Percentiles rank a stretch among this genome's conserved stretches.
These are phyloP conservation scores for Ianthella basta DNA, from an alignment of 37 sponge, comb jelly and placozoan genomes.

Conservation along the genomic window DNA sequence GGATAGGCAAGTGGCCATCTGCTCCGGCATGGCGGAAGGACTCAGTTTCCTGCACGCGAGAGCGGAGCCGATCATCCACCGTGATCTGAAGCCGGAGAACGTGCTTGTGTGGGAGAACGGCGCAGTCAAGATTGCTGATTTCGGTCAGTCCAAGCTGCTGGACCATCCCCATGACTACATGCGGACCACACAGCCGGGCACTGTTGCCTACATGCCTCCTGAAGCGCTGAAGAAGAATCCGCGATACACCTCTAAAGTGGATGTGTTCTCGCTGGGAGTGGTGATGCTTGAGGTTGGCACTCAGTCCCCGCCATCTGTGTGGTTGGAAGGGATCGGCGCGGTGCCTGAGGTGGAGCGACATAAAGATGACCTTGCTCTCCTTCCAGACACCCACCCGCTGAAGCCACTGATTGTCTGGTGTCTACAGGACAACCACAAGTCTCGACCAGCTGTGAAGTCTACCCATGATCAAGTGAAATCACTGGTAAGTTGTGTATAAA, in stretches of 20 bases:
- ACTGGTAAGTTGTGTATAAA: too few relatives aligned
- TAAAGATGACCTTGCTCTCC: neutral
- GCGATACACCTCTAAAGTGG: neutral
- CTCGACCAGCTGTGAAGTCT: conserved; percentile 25
- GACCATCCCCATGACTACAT: neutral
- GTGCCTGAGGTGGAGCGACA: conserved; percentile 49
- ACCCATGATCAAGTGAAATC: neutral
- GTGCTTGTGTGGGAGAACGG: neutral
- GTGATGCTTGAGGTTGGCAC: neutral
- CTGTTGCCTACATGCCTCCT: conserved; percentile 18
- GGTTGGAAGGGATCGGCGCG: neutral
- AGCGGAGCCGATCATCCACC: neutral
- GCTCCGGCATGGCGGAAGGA: neutral
- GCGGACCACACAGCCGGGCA: conserved; percentile 12
- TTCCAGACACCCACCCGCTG: conserved; percentile 24
- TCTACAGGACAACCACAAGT: conserved; percentile 19
- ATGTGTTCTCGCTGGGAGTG: conserved; percentile 22
- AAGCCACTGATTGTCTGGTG: conserved; percentile 7
- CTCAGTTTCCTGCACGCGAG: neutral
- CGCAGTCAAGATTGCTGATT: neutral
- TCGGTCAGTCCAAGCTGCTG: conserved; percentile 36
- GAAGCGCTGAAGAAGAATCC: conserved; percentile 15
- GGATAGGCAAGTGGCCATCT: neutral
- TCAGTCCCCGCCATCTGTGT: conserved; percentile 1
- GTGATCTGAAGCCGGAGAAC: conserved; percentile 24